Evolutionary conservation across 2,113 vertebrate species (phyloP), one percentile per base, ranked within the genome.

Genomic region (Rhizomys pruinosus): DNA sequence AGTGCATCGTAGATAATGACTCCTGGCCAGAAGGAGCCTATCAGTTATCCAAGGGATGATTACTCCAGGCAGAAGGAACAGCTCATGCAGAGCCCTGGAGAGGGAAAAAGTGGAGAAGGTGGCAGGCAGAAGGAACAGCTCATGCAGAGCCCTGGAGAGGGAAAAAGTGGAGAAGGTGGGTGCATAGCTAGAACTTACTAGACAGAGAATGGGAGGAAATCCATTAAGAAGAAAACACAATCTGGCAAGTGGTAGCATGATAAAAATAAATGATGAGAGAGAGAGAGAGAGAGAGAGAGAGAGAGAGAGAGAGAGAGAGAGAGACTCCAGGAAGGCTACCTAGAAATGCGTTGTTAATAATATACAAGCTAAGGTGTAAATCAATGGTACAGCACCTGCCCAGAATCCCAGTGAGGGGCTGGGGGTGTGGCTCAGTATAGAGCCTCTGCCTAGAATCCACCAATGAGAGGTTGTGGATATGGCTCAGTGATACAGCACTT

Each of bases 1-100:
- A 17, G 15, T 1, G 5, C 0, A 4, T 4, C 0, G 2, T 12
- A 8, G 23, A 20, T 59, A 2, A 3, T 12, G n/a, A 29, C 29
- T 39, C 34, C 82, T 61, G 44, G 42, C 3, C 1, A 78, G 37
- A 42, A 81, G 25, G 68, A 32, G 7, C 15, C 42, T 73, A 22
- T 68, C 71, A 79, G 52, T 59, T 44, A 64, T 39, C 34, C 34
- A 5, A 82, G 47, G 13, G 23, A 34, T 77, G 63, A 64, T 27
- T 6, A 3, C 34, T 37, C 27, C 4, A 9, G 22, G 76, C 34
- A 55, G 69, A 55, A 93, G 69, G 37, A 86, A 52, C 17, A 44
- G 34, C 19, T 15, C 0, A 2, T 5, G 32, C 61, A 17, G 9
- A 4, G 19, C 44, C 29, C 66, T 27, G 37, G 42, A 39, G 11